Percentiles rank a stretch among this genome's conserved stretches.
phyloP scores from a whole-genome alignment of 2,113 vertebrate species.

The Clarias batrachus region DNA sequence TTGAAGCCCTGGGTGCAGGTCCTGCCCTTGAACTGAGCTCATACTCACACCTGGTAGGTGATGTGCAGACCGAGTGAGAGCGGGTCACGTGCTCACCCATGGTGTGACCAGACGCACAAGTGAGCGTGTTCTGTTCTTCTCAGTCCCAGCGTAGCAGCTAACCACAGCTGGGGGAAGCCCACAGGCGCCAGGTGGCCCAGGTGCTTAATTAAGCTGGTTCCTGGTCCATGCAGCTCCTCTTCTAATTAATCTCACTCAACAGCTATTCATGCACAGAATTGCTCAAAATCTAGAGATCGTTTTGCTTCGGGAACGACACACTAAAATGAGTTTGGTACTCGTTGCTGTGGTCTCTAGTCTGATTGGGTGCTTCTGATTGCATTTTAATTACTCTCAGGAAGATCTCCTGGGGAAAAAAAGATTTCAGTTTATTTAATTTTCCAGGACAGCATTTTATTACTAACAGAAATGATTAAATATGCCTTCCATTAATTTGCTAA shows the following conservation, averaged over 20 bases:
- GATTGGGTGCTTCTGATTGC: neutral
- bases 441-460: neutral
- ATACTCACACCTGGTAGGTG: neutral
- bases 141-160: neutral
- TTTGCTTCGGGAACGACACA: neutral
- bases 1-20: neutral
- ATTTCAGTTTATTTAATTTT: neutral
- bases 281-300: conserved; percentile 27
- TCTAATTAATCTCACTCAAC: conserved; percentile 8
- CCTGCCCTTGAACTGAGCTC: conserved; percentile 16
- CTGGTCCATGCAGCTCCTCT: conserved; percentile 32
- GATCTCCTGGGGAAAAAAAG: conserved; percentile 12
- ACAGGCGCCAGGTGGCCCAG: conserved; percentile 23
- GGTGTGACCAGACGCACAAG: neutral
- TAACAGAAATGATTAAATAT: neutral
- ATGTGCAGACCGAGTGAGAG: neutral
- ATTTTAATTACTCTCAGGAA: conserved; percentile 29
- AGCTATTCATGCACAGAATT: conserved; percentile 45
- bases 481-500: neutral
- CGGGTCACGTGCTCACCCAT: neutral
- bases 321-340: conserved; percentile 25
- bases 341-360: conserved; percentile 14
- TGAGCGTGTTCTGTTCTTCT: neutral
- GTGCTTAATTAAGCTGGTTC: conserved; percentile 46
- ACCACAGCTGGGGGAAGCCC: conserved; percentile 32